Base-by-base conservation (phyloP, 1,140 invertebrate species). In the Drosophila sproati region DNA sequence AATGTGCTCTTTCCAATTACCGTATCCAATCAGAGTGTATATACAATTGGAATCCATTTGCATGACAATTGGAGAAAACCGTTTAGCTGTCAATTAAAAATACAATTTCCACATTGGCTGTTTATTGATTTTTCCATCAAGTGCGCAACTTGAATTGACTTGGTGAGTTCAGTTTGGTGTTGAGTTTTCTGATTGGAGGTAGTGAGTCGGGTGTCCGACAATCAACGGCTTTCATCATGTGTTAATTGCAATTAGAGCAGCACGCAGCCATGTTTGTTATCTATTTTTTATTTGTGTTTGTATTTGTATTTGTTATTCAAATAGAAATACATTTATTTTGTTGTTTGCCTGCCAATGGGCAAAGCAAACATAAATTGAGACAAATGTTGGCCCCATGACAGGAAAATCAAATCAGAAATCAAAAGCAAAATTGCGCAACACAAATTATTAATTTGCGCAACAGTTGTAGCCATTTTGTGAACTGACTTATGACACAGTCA, bases 1-100 rank as follows among this genome's bases (percentile, higher is more conserved):
- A 5, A 43, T 34, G 20, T 32, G n/a, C n/a, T 32, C 41, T 34
- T 31, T 68, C 5, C 67, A 86, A 87, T 82, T 86, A 82, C 75
- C 60, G 47, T 61, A 47, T 57, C 64, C 68, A 74, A 74, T 74
- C 59, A 61, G 57, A 64, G 20, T 20, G 20, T 20, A 20, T 20
- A 20, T 43, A 8, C 3, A 79, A 73, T 64, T 78, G 72, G 77
- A 80, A 85, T 64, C 67, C 64, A 85, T 85, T 83, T 83, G 72
- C 73, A 85, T 80, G 81, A 68, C 82, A 67, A 80, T 80, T 75
- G 87, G 77, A 80, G 83, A 88, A 88, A 87, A 80, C 56, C 80
- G 87, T 87, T 87, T 83, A 88, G 76, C 83, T 87, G 83, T 87
- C 83, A 87, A 89, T 89, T 89, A 87, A 82, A 87, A 82, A 88